Conservation (phyloP, 2,113 vertebrate species). For the Dolichallabes microphthalmus region DNA sequence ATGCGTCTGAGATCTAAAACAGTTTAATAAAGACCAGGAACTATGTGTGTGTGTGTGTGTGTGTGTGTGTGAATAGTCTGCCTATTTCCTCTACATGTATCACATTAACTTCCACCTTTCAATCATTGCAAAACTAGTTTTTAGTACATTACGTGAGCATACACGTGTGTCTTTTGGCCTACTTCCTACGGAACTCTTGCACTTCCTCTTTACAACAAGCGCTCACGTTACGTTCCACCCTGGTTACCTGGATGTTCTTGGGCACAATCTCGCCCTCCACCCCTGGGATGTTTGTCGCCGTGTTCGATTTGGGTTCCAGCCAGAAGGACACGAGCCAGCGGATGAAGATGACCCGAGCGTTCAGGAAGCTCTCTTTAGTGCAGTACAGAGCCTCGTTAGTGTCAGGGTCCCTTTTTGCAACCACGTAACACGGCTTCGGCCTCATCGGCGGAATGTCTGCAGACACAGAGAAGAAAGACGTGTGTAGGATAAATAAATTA, state of each 20-base stretch:
- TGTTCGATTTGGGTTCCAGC: conserved; percentile 91
- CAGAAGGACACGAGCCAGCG: conserved; percentile 99
- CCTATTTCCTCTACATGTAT: not conserved
- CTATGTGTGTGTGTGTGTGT: conserved; percentile 10
- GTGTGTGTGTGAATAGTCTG: conserved; percentile 21
- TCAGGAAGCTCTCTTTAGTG: conserved; percentile 96
- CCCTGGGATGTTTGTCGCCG: conserved; percentile 89
- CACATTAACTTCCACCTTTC: not conserved
- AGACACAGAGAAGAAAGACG: not conserved
- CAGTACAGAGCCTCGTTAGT: conserved; percentile 88
- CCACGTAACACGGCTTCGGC: conserved; percentile 91
- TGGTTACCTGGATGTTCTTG: conserved; percentile 96
- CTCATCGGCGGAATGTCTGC: conserved; percentile 92
- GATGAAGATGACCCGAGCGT: conserved; percentile 95
- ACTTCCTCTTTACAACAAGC: not conserved
- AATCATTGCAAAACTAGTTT: not conserved
- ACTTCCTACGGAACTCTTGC: not conserved
- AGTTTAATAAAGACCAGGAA: not conserved
- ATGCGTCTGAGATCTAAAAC: too few species aligned
- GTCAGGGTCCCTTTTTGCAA: conserved; percentile 90
- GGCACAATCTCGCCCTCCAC: conserved; percentile 94
- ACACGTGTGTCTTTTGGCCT: not conserved
- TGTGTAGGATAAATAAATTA: not conserved
- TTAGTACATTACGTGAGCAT: not conserved
- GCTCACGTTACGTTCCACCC: not conserved